These are phyloP conservation scores for Myodes glareolus DNA, from an alignment of 2,113 vertebrate species.

Conservation along the genomic window DNA sequence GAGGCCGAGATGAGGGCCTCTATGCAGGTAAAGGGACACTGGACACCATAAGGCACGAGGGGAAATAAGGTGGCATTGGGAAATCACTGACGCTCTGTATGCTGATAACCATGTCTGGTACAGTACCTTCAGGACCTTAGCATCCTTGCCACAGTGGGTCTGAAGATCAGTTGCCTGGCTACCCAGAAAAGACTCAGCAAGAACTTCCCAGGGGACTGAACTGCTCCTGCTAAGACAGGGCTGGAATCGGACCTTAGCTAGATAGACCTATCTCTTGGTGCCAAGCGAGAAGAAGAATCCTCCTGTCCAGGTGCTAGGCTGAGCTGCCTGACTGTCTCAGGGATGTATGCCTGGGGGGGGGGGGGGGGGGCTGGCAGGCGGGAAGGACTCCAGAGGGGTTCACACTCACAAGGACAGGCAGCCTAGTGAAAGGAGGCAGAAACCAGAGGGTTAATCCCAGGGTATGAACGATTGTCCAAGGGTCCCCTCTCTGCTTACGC, in stretches of 20 bases:
- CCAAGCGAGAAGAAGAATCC: background rate
- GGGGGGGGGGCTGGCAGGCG: background rate
- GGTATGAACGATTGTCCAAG: background rate
- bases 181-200: background rate
- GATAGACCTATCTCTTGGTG: background rate
- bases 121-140: background rate
- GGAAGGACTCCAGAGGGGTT: background rate
- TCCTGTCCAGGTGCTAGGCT: background rate
- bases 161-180: background rate
- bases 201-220: background rate
- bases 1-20: background rate
- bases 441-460: slow-evolving; percentile 40
- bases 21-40: background rate
- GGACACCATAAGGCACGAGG: rapidly evolving
- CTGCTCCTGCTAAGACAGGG: background rate
- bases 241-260: background rate
- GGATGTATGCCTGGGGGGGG: background rate
- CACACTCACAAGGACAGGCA: background rate
- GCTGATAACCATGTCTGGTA: rapidly evolving
- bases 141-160: background rate
- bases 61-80: background rate
- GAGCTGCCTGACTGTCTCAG: background rate
- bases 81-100: background rate
- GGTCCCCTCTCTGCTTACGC: background rate
- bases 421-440: background rate